Evolutionary conservation across 2,888 invertebrate species (phyloP), one percentile per base, ranked within the genome.

Genomic region (Odiellus spinosus): DNA sequence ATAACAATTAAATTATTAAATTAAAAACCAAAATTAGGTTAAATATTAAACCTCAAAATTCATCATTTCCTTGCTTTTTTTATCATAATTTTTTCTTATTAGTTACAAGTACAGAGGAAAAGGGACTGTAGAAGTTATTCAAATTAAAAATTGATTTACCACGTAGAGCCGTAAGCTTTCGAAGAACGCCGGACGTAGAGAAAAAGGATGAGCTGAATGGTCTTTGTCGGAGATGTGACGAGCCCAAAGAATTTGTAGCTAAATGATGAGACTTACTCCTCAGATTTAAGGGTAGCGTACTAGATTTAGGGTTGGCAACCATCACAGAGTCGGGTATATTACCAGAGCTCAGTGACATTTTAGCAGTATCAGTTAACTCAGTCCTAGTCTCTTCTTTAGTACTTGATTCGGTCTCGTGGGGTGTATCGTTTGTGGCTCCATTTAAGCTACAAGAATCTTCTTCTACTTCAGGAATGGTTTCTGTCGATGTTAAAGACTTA

Each of bases 121-220:
- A n/a, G n/a, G n/a, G n/a, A n/a, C 40, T n/a, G n/a, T 42, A 21
- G 17, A 10, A 14, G 42, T 42, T 19, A 10, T 42, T 2, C 14
- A 21, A 40, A 15, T 41, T 18, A 21, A 12, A 15, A 12, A 42
- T 19, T 14, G 2, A 46, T 34, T 44, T 54, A 53, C 55, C 55
- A 49, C 53, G 47, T 38, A 55, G 48, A n/a, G 48, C 47, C 14
- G 53, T 53, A 35, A 55, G 49, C 44, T 55, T 55, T 38, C 55
- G 46, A 5, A 55, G 46, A 18, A 55, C 55, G 33, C 53, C 55
- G 34, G 55, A 55, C 10, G 53, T 55, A 19, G 53, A 53, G 44
- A 55, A 55, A 46, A 55, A 55, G n/a, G 55, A 52, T 15, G 53
- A 53, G 3, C 49, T 46, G 18, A 47, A 52, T 11, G 48, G 52